Conservation (phyloP, 1,140 invertebrate species). For the Phthorimaea operculella region DNA sequence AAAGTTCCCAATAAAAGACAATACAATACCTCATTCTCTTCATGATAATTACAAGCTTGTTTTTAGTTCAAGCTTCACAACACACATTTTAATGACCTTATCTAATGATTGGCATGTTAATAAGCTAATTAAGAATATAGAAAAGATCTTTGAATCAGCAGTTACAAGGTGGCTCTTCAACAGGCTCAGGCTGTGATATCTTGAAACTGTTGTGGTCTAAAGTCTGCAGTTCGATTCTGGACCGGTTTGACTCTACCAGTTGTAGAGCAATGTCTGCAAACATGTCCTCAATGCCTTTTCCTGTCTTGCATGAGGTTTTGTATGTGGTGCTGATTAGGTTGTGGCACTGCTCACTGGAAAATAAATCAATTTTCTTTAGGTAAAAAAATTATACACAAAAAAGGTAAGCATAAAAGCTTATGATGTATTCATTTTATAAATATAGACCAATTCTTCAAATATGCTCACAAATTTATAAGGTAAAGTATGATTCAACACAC, state of each 20-base stretch:
- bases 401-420: too few species aligned
- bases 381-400: too few species aligned
- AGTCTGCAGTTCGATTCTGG: slow-evolving; percentile 83
- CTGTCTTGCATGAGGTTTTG: slow-evolving; percentile 91
- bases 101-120: too few species aligned
- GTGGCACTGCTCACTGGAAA: slow-evolving; percentile 87
- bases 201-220: slow-evolving; percentile 83
- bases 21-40: too few species aligned
- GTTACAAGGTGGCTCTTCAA: slow-evolving; percentile 72
- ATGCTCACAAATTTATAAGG: too few species aligned
- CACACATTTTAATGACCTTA: too few species aligned
- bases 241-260: slow-evolving; percentile 80
- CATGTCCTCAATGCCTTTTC: slow-evolving; percentile 90
- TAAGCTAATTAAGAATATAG: too few species aligned
- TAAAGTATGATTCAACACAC: slow-evolving; percentile 54
- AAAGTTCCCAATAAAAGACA: too few species aligned
- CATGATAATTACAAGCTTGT: too few species aligned
- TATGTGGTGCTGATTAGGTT: slow-evolving; percentile 89
- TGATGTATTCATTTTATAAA: too few species aligned
- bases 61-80: too few species aligned
- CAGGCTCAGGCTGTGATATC: slow-evolving; percentile 74
- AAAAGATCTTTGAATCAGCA: slow-evolving; percentile 58
- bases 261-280: slow-evolving; percentile 87
- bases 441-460: too few species aligned
- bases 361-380: slow-evolving; percentile 10